Base-by-base conservation (phyloP, 2,113 vertebrate species). In the Cololabis saira region DNA sequence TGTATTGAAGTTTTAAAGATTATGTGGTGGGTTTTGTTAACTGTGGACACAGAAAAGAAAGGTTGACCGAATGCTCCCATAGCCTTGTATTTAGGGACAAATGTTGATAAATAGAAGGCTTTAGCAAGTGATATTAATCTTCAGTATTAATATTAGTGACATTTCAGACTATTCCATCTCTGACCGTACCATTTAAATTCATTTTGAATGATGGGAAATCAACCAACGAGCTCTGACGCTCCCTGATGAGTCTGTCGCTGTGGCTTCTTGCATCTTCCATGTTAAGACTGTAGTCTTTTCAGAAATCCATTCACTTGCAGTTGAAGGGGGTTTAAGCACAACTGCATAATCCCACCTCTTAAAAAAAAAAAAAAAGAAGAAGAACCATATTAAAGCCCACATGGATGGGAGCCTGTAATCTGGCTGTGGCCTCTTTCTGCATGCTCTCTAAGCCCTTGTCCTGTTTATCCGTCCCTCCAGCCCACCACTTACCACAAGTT, bases 341-440 rank as follows among this genome's bases (percentile, higher is more conserved):
- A 51, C 76, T 69, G 74, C 27, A 42, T 90, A 90, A 91, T 89
- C 78, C 74, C 65, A 71, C 54, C 78, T 69, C 81, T 88, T 85
- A 58, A 82, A 66, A 76, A 53, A 71, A 48, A 55, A 48, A 63
- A 59, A 62, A 76, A 78, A 70, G 71, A 81, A 66, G 54, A 58
- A 77, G 27, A 69, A 67, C 77, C 77, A 74, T 85, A 82, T 80
- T 80, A 55, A 68, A 73, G 71, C 76, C 79, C 87, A 86, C 89
- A 90, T 88, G 90, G 84, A 82, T 30, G 65, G 49, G 43, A 76
- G 87, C 69, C 72, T 86, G 63, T 94, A 93, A 94, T 93, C 93
- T 90, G 63, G 30, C 64, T 0, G 30, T 92, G 91, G 68, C 91
- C 92, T 92, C 86, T 83, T 93, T 90, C 81, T 44, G 22, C 44